Evolutionary conservation across 2,113 vertebrate species (phyloP).

Genomic region (Triplophysa siluroides): DNA sequence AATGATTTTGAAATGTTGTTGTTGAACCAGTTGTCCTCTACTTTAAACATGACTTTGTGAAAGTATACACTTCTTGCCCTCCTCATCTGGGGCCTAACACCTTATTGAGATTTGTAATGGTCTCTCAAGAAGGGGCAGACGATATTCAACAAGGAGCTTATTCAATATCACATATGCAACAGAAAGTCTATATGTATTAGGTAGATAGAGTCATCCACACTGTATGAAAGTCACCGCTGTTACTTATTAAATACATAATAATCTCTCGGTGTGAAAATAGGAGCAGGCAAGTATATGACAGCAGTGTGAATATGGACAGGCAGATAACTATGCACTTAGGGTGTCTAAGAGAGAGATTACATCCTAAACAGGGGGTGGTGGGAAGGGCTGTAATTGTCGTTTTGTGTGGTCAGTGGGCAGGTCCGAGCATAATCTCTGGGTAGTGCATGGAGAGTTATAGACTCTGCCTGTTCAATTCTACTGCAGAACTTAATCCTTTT

Average conservation of each 20-base stretch:
- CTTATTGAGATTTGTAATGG: conserved; percentile 72
- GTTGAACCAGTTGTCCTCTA: too few relatives aligned
- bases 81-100: conserved; percentile 46
- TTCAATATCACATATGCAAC: conserved; percentile 68
- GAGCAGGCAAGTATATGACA: conserved; percentile 66
- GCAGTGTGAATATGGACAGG: conserved; percentile 66
- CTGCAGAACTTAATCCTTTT: conserved; percentile 60
- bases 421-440: conserved; percentile 62
- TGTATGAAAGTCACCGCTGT: conserved; percentile 67
- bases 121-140: conserved; percentile 60
- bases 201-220: conserved; percentile 65
- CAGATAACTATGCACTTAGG: conserved; percentile 70
- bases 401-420: conserved; percentile 59
- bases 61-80: neutral
- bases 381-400: conserved; percentile 70
- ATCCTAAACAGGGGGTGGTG: conserved; percentile 68
- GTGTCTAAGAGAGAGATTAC: conserved; percentile 67
- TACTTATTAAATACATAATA: conserved; percentile 66
- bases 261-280: conserved; percentile 65
- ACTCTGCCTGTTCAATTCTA: conserved; percentile 80
- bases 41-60: neutral
- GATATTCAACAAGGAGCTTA: conserved; percentile 67
- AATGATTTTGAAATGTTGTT: too few relatives aligned
- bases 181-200: conserved; percentile 53
- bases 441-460: conserved; percentile 67